phyloP scores from a whole-genome alignment of 2,797 vertebrate genomes.

The Pangasius djambal region DNA sequence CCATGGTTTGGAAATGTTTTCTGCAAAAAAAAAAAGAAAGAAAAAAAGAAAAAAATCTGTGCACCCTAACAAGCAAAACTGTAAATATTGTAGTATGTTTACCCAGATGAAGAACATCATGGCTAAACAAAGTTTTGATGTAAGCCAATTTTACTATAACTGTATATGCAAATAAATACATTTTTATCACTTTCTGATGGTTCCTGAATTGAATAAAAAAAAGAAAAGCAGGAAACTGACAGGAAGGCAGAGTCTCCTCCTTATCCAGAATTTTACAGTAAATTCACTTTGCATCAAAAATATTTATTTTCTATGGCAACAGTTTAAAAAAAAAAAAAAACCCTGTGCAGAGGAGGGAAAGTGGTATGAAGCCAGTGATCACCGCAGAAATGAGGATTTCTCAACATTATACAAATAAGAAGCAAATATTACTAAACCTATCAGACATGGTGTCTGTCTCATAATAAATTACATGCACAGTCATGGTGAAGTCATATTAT shows the following conservation, averaged over 20 bases:
- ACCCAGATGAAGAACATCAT: neutral
- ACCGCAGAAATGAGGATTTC: neutral
- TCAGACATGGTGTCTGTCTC: neutral
- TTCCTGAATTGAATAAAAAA: neutral
- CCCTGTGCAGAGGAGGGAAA: neutral
- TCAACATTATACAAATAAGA: neutral
- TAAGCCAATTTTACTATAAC: neutral
- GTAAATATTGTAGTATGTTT: neutral
- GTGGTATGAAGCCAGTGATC: neutral
- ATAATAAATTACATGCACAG: neutral
- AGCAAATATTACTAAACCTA: neutral
- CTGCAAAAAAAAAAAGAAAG: neutral
- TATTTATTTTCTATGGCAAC: neutral
- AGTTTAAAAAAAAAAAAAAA: neutral
- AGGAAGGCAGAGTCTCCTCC: neutral
- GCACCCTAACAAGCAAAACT: neutral
- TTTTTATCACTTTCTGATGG: neutral
- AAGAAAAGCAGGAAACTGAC: neutral
- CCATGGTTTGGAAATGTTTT: neutral
- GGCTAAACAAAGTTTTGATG: neutral
- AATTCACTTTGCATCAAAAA: neutral
- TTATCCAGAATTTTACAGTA: neutral
- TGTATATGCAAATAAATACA: neutral
- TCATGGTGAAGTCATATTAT: neutral
- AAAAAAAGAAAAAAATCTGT: too few species aligned